phyloP scores from a whole-genome alignment of 2,888 invertebrate genomes.

The Agrotis exclamationis region DNA sequence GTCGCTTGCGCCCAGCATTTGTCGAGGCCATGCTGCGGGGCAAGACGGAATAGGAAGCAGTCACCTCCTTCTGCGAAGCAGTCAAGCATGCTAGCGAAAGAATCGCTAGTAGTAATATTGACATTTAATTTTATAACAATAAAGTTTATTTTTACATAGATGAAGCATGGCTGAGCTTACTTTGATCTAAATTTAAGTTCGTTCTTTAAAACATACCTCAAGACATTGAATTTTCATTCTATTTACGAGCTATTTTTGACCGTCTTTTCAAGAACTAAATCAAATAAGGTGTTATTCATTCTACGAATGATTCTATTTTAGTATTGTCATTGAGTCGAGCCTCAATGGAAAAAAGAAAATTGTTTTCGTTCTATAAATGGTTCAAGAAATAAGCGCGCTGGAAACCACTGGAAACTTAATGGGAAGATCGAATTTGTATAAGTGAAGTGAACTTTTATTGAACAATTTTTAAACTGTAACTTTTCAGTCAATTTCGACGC shows the following conservation, averaged over 20 bases:
- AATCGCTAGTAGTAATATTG: too few relatives aligned
- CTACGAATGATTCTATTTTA: constrained; percentile 29
- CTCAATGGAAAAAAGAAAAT: constrained; percentile 33
- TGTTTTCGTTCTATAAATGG: constrained; percentile 24
- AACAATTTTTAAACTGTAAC: background rate
- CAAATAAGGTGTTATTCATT: constrained; percentile 8
- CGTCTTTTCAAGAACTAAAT: constrained; percentile 15
- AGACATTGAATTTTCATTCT: background rate
- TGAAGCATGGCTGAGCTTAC: too few relatives aligned
- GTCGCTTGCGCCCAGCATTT: too few relatives aligned
- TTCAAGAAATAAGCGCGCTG: background rate
- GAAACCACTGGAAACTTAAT: constrained; percentile 19
- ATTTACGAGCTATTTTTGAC: background rate
- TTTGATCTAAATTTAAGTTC: too few relatives aligned
- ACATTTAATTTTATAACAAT: too few relatives aligned
- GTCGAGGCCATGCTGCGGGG: too few relatives aligned
- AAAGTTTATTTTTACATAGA: too few relatives aligned
- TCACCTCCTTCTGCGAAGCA: too few relatives aligned
- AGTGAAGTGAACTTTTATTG: background rate
- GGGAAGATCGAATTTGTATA: constrained; percentile 21
- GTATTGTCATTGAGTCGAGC: background rate
- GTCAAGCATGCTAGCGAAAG: too few relatives aligned
- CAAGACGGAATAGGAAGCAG: too few relatives aligned
- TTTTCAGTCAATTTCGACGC: too few relatives aligned
- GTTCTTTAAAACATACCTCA: background rate